Base-by-base conservation (phyloP, 2,888 invertebrate species). In the Rhagium mordax region DNA sequence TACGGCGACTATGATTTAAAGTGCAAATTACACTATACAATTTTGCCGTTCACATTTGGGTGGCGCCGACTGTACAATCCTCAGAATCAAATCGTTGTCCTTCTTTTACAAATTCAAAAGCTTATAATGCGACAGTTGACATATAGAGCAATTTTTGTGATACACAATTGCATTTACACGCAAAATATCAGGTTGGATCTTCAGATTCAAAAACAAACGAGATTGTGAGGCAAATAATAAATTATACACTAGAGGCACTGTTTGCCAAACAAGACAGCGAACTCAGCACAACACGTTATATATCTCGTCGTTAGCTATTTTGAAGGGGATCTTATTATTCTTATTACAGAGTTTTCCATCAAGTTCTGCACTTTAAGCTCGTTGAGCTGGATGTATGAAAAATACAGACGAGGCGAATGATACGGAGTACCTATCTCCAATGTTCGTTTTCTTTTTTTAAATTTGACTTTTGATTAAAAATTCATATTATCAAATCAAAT, bases 261-360 rank as follows among this genome's bases (percentile, higher is more conserved):
- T 61, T 61, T 47, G 47, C 61, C n/a, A 15, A 18, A 41, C 20
- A 61, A 18, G 33, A 61, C 33, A n/a, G 47, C 41, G 20, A 16
- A 61, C 61, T 47, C 13, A 20, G 61, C 20, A 16, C 57, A 16
- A 49, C 41, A 18, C 21, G 18, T 16, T 47, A 33, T 20, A 61
- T 47, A 33, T 47, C 20, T 18, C 47, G 20, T 21, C 18, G 47
- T 61, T 61, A 15, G 20, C 33, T 41, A 41, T 61, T 61, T 61
- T 20, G 41, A 61, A 18, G 21, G 61, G 27, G 47, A 59, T 61
- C 47, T 61, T 61, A 61, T 61, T 61, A 61, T 61, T 16, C 61
- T 33, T 47, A 47, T 61, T 61, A 61, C 16, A 10, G 27, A 20
- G 41, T 20, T 61, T 29, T 61, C 61, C 20, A 33, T 61, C 60